Evolutionary conservation across 2,888 invertebrate species (phyloP), one percentile per base, ranked within the genome.

Genomic region (Deroplatys truncata): DNA sequence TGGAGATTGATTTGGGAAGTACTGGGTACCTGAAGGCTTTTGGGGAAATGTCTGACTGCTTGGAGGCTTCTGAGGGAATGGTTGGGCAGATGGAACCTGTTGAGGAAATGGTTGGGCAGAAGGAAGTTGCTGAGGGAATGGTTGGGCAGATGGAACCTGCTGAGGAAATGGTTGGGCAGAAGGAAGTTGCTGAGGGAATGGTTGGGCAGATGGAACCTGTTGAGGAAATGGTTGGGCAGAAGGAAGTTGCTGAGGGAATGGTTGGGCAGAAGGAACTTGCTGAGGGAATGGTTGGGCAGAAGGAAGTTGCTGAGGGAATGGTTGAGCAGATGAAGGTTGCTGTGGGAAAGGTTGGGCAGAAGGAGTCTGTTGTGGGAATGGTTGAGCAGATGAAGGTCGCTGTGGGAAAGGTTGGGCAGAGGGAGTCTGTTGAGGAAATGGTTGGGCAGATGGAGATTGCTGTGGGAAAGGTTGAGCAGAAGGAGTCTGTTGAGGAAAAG

Each of bases 1-100:
- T 9, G 25, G 35, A 20, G 84, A 89, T 92, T 92, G 84, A 93
- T 93, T 49, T 93, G 90, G 13, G 91, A n/a, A 0, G 93, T 43
- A 88, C 49, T 43, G 35, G 91, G 93, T 93, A 92, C 92, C 93
- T 4, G 93, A 92, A 82, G 92, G 93, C 89, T 91, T 92, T 0
- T 92, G 91, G 1, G 93, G 92, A 16, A 49, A 35, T 43, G 20
- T n/a, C 13, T 82, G 72, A 7, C 31, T 84, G 29, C 49, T 43
- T 56, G 82, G 90, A 86, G 28, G 28, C 25, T 84, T 56, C 29
- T 56, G 84, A 28, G 43, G 35, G 31, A 82, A 72, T 25, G 35
- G 56, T 25, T 43, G 31, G 25, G n/a, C 28, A 82, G 28, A 56
- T 16, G 49, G 89, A 84, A 16, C 31, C 25, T n/a, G 13, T 49